Percentiles rank a stretch among this genome's conserved stretches.
Conservation (phyloP, 2,888 invertebrate species). For the Drosophila hamatofila region DNA sequence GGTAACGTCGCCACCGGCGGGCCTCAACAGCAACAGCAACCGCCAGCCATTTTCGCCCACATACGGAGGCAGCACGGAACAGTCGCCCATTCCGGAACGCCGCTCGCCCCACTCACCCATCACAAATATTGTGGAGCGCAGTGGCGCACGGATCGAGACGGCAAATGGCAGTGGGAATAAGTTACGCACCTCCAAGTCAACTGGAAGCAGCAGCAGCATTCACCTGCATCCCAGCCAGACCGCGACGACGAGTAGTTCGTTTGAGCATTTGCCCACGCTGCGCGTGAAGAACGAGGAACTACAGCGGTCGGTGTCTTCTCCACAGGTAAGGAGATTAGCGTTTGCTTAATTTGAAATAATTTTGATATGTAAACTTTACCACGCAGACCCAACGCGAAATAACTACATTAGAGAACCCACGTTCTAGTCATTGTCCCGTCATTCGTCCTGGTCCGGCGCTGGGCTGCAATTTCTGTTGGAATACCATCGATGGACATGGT, state of each 20-base stretch:
- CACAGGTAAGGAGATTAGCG: slow-evolving; percentile 85
- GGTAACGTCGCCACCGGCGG: slow-evolving; percentile 64
- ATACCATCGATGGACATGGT: slow-evolving; percentile 93
- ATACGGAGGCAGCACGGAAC: slow-evolving; percentile 67
- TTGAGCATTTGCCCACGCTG: slow-evolving; percentile 84
- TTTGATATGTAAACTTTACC: background rate
- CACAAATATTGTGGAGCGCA: slow-evolving; percentile 45
- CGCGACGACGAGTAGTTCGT: slow-evolving; percentile 79
- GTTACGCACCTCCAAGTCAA: slow-evolving; percentile 79
- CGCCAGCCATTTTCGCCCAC: slow-evolving; percentile 81
- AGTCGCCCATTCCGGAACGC: slow-evolving; percentile 58
- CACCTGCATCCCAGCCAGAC: slow-evolving; percentile 66
- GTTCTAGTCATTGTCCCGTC: slow-evolving; percentile 93
- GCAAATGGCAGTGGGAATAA: slow-evolving; percentile 67
- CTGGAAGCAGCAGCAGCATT: slow-evolving; percentile 59
- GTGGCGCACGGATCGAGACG: slow-evolving; percentile 44
- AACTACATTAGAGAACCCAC: slow-evolving; percentile 85
- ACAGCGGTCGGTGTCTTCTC: slow-evolving; percentile 88
- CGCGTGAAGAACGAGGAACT: slow-evolving; percentile 88
- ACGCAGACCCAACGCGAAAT: slow-evolving; percentile 85
- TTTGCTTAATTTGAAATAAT: background rate
- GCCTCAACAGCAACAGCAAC: slow-evolving; percentile 54
- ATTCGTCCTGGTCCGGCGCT: slow-evolving; percentile 93
- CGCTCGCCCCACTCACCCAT: slow-evolving; percentile 69
- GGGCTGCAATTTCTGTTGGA: slow-evolving; percentile 96